These are phyloP conservation scores for Xiphias gladius DNA, from an alignment of 2,113 vertebrate genomes.

Conservation along the genomic window DNA sequence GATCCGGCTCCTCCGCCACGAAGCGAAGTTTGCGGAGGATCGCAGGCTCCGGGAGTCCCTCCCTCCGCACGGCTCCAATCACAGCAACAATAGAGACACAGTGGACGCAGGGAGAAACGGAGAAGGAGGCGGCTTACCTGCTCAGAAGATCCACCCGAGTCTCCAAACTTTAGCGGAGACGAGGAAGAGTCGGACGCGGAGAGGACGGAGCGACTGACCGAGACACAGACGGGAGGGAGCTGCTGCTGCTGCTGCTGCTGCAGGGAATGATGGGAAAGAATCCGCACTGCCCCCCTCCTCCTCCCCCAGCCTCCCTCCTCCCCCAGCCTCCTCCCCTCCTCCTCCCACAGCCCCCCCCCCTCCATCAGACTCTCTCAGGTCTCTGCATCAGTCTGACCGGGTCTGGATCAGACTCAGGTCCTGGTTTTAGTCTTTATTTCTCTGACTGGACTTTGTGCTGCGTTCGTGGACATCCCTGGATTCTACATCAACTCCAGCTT, in stretches of 20 bases:
- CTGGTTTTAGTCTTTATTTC: neutral
- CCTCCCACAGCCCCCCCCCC: neutral
- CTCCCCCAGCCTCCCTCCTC: neutral
- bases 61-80: slow-evolving; percentile 30
- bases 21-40: slow-evolving; percentile 42
- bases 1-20: slow-evolving; percentile 10
- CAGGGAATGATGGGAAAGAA: slow-evolving; percentile 77
- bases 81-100: neutral
- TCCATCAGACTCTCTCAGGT: neutral
- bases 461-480: neutral
- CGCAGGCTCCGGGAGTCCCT: neutral
- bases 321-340: neutral
- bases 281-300: slow-evolving; percentile 69
- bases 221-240: neutral
- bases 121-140: slow-evolving; percentile 35
- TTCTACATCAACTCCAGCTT: neutral
- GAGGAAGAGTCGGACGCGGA: slow-evolving; percentile 37
- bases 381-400: neutral
- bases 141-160: slow-evolving; percentile 7
- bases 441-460: neutral
- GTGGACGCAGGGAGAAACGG: neutral
- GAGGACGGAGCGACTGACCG: slow-evolving; percentile 4
- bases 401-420: neutral
- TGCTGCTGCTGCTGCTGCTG: slow-evolving; percentile 67
- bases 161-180: slow-evolving; percentile 18